Base-by-base conservation (phyloP, 2,113 vertebrate species). In the Leucosticte australis region DNA sequence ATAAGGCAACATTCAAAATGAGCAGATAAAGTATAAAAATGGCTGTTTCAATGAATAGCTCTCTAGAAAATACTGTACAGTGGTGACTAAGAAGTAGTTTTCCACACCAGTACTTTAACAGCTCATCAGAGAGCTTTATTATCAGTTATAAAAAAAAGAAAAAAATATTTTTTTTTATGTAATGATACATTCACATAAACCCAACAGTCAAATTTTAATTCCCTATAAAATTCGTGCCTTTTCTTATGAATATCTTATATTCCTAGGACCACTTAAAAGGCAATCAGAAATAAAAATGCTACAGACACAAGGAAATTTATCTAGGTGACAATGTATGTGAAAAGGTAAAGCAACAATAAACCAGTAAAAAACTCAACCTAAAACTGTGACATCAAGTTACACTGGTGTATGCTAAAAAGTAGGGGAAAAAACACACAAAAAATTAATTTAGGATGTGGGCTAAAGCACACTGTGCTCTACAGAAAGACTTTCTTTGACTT, bases 81-180 rank as follows among this genome's bases (percentile, higher is more conserved):
- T 89, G 24, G 83, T 94, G 37, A 94, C 90, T 91, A 59, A 92
- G 62, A 84, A 83, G 63, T 17, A 87, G 81, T 70, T 95, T 95
- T 92, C 31, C 70, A 89, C 81, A 64, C 7, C 13, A 83, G 75
- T 80, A 50, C 59, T 97, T 97, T 95, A 95, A 95, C 27, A 94
- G 74, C 50, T 91, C 74, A 87, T 85, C 92, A 91, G 93, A 97
- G 56, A 91, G 62, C 81, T 96, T 70, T 91, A 95, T 94, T 95
- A 91, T 74, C 16, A 90, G 53, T 68, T 96, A 87, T 95, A 11
- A 85, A 97, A 85, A 85, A 97, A 85, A 16, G 37, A 41, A 33
- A 15, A 3, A 39, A 57, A 68, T 30, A 12, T 1, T 31, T 67
- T 81, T 94, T 93, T 97, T 92, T 7, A 92, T 65, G 31, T n/a